phyloP scores from a whole-genome alignment of 2,888 invertebrate species.

The Argynnis bischoffii region DNA sequence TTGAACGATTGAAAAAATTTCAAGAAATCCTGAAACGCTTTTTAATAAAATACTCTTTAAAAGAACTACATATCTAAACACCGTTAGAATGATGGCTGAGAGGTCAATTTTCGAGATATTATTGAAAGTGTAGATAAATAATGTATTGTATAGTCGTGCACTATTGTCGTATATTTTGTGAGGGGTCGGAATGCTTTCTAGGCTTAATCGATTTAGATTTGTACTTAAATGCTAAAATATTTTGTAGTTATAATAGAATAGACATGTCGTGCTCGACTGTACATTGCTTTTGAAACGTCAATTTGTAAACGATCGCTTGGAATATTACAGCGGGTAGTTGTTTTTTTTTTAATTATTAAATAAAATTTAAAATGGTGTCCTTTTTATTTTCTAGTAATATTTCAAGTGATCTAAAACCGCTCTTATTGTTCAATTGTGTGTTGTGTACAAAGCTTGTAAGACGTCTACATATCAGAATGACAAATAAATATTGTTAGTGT shows the following conservation, averaged over 20 bases:
- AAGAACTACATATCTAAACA: conserved; percentile 40
- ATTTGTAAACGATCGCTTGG: conserved; percentile 45
- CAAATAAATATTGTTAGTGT: conserved; percentile 63
- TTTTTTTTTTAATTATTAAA: neutral
- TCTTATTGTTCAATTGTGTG: conserved; percentile 40
- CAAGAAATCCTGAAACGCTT: conserved; percentile 27
- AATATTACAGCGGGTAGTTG: conserved; percentile 28
- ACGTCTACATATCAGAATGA: conserved; percentile 72
- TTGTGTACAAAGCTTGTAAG: conserved; percentile 54
- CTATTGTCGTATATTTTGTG: conserved; percentile 62
- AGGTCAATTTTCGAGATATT: conserved; percentile 54
- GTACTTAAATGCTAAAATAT: conserved; percentile 44
- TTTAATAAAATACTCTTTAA: conserved; percentile 20
- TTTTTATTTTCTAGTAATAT: conserved; percentile 24
- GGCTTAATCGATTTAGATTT: conserved; percentile 54
- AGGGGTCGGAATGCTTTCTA: conserved; percentile 57
- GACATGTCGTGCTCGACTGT: conserved; percentile 60
- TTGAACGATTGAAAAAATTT: neutral
- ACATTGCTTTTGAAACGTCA: conserved; percentile 53
- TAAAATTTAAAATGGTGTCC: neutral
- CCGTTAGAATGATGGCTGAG: conserved; percentile 22
- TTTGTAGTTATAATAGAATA: conserved; percentile 42
- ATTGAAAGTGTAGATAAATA: conserved; percentile 47
- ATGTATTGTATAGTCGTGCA: conserved; percentile 63
- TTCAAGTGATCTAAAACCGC: conserved; percentile 23